phyloP scores from a whole-genome alignment of 2,113 vertebrate genomes.

The Rhinoptilus africanus region DNA sequence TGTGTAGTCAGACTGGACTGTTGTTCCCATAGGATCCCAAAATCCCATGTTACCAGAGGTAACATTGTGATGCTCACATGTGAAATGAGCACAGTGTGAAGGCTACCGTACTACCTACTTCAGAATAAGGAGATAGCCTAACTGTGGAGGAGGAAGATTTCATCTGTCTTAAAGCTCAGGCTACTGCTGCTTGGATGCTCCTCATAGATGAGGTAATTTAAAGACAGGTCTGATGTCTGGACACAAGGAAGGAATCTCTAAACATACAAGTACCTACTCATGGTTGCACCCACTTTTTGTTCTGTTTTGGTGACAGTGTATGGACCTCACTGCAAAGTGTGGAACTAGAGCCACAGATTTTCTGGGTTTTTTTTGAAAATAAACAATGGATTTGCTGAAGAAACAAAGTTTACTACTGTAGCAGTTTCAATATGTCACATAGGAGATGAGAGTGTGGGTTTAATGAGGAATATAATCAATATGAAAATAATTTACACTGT shows the following conservation, averaged over 20 bases:
- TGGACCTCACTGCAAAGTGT: not conserved
- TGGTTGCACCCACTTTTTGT: not conserved
- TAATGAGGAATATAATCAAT: not conserved
- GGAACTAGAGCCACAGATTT: not conserved
- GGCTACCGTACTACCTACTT: not conserved
- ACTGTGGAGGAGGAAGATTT: not conserved
- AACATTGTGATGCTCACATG: not conserved
- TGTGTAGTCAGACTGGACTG: not conserved
- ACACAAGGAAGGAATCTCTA: not conserved
- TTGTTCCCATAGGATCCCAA: not conserved
- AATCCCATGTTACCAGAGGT: not conserved
- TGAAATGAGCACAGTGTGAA: not conserved
- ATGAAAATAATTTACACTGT: not conserved
- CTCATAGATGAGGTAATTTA: not conserved
- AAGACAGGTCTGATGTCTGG: not conserved
- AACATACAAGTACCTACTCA: accelerated
- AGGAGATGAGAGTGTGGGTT: not conserved
- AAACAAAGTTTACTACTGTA: not conserved
- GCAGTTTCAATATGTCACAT: not conserved
- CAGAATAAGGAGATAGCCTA: not conserved
- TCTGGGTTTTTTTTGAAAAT: not conserved
- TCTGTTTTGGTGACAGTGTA: not conserved
- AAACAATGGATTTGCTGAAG: not conserved
- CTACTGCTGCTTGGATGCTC: not conserved
- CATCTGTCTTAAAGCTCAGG: not conserved